Evolutionary conservation across 2,797 vertebrate species (phyloP), one percentile per base, ranked within the genome.

Genomic region (Argya squamiceps): DNA sequence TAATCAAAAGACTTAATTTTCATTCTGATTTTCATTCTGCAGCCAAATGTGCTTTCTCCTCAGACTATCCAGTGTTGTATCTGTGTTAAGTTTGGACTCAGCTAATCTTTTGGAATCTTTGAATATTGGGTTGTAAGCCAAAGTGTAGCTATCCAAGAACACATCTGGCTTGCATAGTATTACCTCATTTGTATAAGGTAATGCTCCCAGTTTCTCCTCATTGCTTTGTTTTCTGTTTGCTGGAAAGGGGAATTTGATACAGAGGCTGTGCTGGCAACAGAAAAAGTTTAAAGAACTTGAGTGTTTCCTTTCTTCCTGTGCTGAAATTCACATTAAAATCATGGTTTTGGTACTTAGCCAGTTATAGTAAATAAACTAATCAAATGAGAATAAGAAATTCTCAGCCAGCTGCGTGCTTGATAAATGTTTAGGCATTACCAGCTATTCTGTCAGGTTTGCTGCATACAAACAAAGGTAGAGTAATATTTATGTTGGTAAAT

Each of bases 111-210:
- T 77, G 82, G 49, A 89, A 84, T 95, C 65, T 76, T 83, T 78
- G 62, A 89, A 49, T 68, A 47, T 14, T 30, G 69, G 8, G 4
- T 83, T 47, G 30, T 60, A 53, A 88, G 79, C 87, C 89, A 94
- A 84, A 88, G 55, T 1, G 4, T 15, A 78, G 62, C 80, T 88
- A 29, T 95, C 58, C 73, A 64, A 93, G 73, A 83, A 44, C 82
- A 92, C 93, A 95, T 95, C 84, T 97, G 96, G 62, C 62, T 89
- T 71, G 69, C 53, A 58, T 46, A 71, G 53, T 64, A 92, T 93
- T 88, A 86, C 85, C 49, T 94, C 88, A 92, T 95, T 88, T 93
- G 34, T 94, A 21, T 74, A 90, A 90, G 30, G 46, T 94, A 52
- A 44, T 70, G 64, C 46, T 91, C 41, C 52, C 65, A n/a, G 30